phyloP scores from a whole-genome alignment of 2,113 vertebrate species.

The Pteronura brasiliensis region DNA sequence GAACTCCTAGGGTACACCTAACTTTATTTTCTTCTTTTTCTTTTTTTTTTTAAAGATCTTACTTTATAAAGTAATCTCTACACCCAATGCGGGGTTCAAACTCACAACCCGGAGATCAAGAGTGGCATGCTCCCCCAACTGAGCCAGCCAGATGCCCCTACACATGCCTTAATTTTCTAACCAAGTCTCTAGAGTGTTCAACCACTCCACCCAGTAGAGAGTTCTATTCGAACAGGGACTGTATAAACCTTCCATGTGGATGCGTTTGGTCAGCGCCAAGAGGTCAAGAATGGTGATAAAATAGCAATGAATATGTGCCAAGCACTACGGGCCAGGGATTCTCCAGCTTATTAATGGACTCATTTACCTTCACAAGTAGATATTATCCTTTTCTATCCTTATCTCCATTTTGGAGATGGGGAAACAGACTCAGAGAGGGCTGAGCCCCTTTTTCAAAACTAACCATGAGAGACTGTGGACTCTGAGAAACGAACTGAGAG shows the following conservation, averaged over 20 bases:
- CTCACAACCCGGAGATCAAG: neutral
- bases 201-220: neutral
- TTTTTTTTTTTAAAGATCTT: neutral
- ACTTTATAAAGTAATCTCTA: neutral
- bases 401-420: neutral
- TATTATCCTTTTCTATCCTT: neutral
- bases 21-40: neutral
- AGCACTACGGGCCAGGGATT: neutral
- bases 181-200: neutral
- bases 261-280: neutral
- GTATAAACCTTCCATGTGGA: neutral
- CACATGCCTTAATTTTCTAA: neutral
- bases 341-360: neutral
- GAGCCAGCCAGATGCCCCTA: neutral
- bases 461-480: too few relatives aligned
- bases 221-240: neutral
- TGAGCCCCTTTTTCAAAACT: neutral
- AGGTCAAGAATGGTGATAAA: neutral
- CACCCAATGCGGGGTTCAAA: neutral
- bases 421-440: neutral
- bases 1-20: neutral
- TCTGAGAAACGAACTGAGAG: too few relatives aligned
- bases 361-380: neutral
- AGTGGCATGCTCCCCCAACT: neutral
- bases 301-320: neutral